Base-by-base conservation (phyloP, 2,888 invertebrate genomes). In the Timema cristinae region DNA sequence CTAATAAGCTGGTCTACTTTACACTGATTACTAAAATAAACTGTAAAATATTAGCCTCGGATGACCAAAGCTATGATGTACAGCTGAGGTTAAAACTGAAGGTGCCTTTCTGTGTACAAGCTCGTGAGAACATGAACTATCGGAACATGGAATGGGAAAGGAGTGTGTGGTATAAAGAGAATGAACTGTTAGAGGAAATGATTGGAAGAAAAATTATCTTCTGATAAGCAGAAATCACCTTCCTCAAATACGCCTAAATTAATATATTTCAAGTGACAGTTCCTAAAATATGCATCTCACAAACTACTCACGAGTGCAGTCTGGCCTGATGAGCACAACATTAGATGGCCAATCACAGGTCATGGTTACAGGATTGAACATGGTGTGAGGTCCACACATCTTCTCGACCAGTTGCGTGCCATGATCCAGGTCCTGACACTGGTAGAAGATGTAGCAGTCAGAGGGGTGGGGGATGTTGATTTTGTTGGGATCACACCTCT, bases 381-480 rank as follows among this genome's bases (percentile, higher is more conserved):
- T 81, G 80, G 89, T 89, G 15, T 83, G 84, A 0, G 84, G 82
- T 0, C 87, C 88, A 77, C 93, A 93, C 0, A 85, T 83, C 82
- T 91, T 91, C 76, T 89, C 86, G 7, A 90, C 87, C 47, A 86
- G 81, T 71, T 84, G 81, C 68, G 82, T 82, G 0, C 82, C 83
- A n/a, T 79, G 79, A 0, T 81, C 78, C 50, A 80, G 78, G 15
- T 76, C 75, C 0, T 83, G 82, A 74, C 92, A 93, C 72, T 92
- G 90, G 79, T 89, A 87, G 82, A 91, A 93, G 78, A 87, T 83
- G 76, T 84, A 83, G 78, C 93, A 93, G 80, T 92, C 87, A 0
- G 82, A 84, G 0, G 88, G 87, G 80, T 89, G 89, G 13, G 87
- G 85, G 78, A 85, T 83, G 79, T 87, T 86, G 0, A 89, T 88